Evolutionary conservation across 2,113 vertebrate species (phyloP).

Genomic region (Dicrurus megarhynchus): DNA sequence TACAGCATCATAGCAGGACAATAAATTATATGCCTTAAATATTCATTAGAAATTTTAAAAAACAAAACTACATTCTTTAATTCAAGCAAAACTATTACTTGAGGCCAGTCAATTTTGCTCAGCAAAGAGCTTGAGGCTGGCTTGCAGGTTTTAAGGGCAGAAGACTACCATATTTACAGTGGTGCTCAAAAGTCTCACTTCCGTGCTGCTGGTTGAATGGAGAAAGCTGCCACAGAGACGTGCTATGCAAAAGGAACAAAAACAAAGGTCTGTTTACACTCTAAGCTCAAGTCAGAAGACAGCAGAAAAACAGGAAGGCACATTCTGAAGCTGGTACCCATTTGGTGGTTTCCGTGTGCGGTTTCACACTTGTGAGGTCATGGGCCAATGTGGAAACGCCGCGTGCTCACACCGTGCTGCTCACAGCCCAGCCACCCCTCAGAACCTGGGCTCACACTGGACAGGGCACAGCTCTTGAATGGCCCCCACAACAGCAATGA

Average conservation of each 20-base stretch:
- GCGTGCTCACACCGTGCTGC: neutral
- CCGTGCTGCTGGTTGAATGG: neutral
- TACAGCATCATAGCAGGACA: neutral
- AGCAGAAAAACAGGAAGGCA: constrained; percentile 50
- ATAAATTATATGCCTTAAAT: neutral
- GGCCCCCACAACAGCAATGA: accelerated
- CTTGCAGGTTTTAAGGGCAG: neutral
- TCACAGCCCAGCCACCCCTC: neutral
- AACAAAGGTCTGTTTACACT: constrained; percentile 28
- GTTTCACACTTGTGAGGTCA: constrained; percentile 20
- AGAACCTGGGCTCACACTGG: neutral
- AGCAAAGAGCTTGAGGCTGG: neutral
- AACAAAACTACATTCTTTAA: neutral
- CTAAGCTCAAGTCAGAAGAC: neutral
- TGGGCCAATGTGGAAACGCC: neutral
- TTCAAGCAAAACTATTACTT: neutral
- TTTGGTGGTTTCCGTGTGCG: neutral
- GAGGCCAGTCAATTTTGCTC: neutral
- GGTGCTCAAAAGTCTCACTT: neutral
- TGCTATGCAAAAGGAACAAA: constrained; percentile 8
- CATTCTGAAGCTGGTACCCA: neutral
- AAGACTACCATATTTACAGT: neutral
- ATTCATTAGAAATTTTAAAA: neutral
- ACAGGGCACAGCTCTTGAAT: accelerated
- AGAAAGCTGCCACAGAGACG: neutral